Evolutionary conservation across 2,113 vertebrate species (phyloP), one percentile per base, ranked within the genome.

Genomic region (Labrus mixtus): DNA sequence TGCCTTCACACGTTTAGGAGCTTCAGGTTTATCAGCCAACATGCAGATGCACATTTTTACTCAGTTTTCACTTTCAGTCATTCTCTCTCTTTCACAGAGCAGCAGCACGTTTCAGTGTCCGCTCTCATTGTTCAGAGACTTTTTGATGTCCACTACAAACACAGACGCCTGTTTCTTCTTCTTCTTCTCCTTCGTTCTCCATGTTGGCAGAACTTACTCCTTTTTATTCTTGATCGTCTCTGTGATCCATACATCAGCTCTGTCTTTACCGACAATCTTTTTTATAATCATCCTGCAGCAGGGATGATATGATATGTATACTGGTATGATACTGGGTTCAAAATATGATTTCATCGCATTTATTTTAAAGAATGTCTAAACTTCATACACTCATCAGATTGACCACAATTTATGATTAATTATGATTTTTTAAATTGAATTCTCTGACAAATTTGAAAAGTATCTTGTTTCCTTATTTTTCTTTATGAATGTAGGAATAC

Each of bases 1-100:
- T 33, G 13, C 33, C 73, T 54, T 70, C 78, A 70, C 63, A 66
- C 73, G 59, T 73, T 79, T 74, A 39, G 19, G 43, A 55, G 51
- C 70, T 45, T 65, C 53, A 36, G 57, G 36, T 51, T 58, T n/a
- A 50, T 73, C 37, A 67, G 68, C 59, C 68, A 29, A 46, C 41
- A 9, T 4, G 48, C 76, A 50, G 58, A 36, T 58, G 22, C 48
- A 19, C 54, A 58, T 20, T 20, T 36, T 22, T 51, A 60, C 68
- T 23, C 16, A 25, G 12, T 10, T 63, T 45, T 76, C 23, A 36
- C 50, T 78, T 68, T 63, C 58, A 56, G 58, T 78, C 69, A 78
- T 39, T 59, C 39, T 63, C 45, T 41, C 8, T 17, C 41, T n/a
- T 39, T 56, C 53, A 61, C 25, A 69, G 4, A 29, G 13, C 29